Evolutionary conservation across 53 echinoderm and acorn worm species (phyloP).

Genomic region (Holothuria leucospilota): DNA sequence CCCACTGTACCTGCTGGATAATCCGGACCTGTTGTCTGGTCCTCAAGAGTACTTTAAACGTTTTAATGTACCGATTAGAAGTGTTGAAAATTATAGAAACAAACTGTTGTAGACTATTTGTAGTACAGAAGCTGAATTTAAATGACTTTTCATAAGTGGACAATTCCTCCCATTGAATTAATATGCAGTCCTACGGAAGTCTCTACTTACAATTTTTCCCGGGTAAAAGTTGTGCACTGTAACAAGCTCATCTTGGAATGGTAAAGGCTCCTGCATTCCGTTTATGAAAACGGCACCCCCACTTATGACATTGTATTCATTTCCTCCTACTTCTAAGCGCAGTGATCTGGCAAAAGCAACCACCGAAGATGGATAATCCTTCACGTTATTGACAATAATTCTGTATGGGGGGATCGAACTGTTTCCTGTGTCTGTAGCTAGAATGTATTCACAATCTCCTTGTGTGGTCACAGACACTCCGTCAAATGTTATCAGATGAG

Average conservation of each 20-base stretch:
- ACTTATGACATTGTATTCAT: background rate
- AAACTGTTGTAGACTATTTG: no score
- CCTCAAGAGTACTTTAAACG: no score
- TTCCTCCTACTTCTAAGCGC: conserved; percentile 4
- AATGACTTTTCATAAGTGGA: no score
- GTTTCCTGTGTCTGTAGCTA: background rate
- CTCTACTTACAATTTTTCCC: background rate
- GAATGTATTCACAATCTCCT: conserved; percentile 4
- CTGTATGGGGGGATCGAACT: background rate
- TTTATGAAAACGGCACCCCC: conserved; percentile 17
- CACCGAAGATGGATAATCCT: conserved; percentile 8
- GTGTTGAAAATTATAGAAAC: no score
- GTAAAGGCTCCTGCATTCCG: background rate
- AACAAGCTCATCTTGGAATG: background rate
- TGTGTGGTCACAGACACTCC: background rate
- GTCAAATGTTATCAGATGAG: background rate
- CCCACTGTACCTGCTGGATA: no score
- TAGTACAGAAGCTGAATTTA: no score
- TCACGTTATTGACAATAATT: background rate
- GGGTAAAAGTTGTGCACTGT: background rate
- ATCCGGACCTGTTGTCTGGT: no score
- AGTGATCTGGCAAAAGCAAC: background rate
- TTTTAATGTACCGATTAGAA: no score
- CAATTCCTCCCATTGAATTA: no score
- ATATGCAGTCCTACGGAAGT: no score